Evolutionary conservation across 2,888 invertebrate species (phyloP).

Genomic region (Brachycybe producta): DNA sequence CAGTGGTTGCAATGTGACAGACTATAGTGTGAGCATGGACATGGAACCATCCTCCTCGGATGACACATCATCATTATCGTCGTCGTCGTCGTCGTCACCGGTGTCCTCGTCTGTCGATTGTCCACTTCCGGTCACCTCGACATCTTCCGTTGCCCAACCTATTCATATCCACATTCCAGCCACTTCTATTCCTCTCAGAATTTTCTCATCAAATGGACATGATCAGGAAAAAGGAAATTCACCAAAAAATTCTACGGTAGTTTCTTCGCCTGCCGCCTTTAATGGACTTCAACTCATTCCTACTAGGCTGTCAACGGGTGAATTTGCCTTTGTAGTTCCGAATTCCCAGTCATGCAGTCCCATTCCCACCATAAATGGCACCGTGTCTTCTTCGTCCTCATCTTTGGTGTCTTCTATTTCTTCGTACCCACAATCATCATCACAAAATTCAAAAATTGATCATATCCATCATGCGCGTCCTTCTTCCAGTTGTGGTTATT

Average conservation of each 20-base stretch:
- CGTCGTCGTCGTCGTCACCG: not conserved
- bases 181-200: not conserved
- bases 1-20: too few species aligned
- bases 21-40: too few species aligned
- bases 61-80: not conserved
- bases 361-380: not conserved
- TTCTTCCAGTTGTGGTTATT: too few species aligned
- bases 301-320: conserved; percentile 50
- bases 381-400: too few species aligned
- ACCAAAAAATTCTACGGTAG: too few species aligned
- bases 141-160: too few species aligned
- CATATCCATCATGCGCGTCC: too few species aligned
- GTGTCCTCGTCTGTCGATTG: not conserved
- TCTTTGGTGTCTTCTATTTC: too few species aligned
- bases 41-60: not conserved
- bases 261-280: conserved; percentile 25
- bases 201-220: not conserved
- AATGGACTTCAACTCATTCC: conserved; percentile 51
- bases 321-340: conserved; percentile 47
- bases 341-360: too few species aligned
- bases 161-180: conserved; percentile 6
- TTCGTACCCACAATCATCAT: too few species aligned
- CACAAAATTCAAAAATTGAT: too few species aligned
- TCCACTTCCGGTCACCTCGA: not conserved
- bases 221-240: not conserved